These are phyloP conservation scores for Dryobota labecula DNA, from an alignment of 2,888 invertebrate genomes.

Conservation along the genomic window DNA sequence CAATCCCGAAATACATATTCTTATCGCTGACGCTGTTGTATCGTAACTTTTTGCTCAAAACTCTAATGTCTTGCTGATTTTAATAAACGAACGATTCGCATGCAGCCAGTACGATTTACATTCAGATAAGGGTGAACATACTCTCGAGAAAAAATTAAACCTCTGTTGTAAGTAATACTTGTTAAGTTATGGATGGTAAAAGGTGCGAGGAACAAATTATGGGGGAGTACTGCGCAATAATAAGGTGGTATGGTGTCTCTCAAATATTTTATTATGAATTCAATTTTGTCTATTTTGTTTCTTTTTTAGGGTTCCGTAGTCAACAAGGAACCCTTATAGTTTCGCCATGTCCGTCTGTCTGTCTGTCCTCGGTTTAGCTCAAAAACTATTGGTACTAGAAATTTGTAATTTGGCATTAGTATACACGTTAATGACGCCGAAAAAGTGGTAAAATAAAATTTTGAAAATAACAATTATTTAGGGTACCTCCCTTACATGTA, in stretches of 20 bases:
- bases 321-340: no score
- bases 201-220: slow-evolving; percentile 41
- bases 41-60: slow-evolving; percentile 64
- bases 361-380: no score
- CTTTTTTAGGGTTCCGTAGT: no score
- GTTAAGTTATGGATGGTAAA: slow-evolving; percentile 25
- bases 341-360: no score
- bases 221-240: slow-evolving; percentile 18
- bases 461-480: no score
- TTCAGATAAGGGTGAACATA: slow-evolving; percentile 60
- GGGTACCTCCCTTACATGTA: no score
- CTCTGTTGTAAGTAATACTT: slow-evolving; percentile 39
- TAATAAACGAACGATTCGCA: slow-evolving; percentile 68
- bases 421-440: no score
- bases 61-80: slow-evolving; percentile 66
- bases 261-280: slow-evolving; percentile 18
- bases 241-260: slow-evolving; percentile 25
- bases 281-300: no score
- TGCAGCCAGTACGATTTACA: slow-evolving; percentile 59
- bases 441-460: no score
- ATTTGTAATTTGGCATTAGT: no score
- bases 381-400: no score
- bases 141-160: slow-evolving; percentile 50
- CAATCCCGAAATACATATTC: slow-evolving; percentile 42
- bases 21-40: slow-evolving; percentile 59